Evolutionary conservation across 2,113 vertebrate species (phyloP), one percentile per base, ranked within the genome.

Genomic region (Jacana jacana): DNA sequence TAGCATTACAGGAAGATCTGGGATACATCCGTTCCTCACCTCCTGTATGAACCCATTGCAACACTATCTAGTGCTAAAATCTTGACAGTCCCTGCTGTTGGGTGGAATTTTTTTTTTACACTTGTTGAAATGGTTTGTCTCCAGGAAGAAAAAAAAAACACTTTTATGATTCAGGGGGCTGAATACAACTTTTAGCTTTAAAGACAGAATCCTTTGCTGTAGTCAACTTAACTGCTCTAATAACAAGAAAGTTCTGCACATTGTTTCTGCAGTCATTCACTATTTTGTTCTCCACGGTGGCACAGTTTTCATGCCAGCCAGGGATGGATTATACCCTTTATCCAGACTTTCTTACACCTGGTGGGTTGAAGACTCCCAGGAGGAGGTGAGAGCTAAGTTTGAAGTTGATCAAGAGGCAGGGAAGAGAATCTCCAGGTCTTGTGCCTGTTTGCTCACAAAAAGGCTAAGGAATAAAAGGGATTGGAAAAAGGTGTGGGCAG

Each of bases 291-390:
- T 91, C 57, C 35, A 24, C 0, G 3, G 46, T 72, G 30, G 48
- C 35, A 63, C 23, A n/a, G 48, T 49, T 77, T 80, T 80, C 33
- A 61, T 18, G 49, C 9, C 28, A 70, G 49, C 16, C 49, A 65
- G 7, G 19, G 33, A 23, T 31, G 33, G 35, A 25, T 72, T 76
- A 49, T 55, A 49, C 23, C 31, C 24, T 80, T 94, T 73, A 54
- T 51, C 68, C 22, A 58, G 79, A 82, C 18, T 61, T 54, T 16
- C 14, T 13, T 40, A 78, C 25, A 83, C 11, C 11, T 39, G 35
- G 17, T 54, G 20, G 9, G 37, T 30, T 0, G 0, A 11, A 85
- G 23, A 40, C 15, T 40, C 14, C 1, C 1, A 54, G 51, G 27
- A 66, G 13, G 17, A 83, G 19, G 55, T 17, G 17, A 91, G 11